Evolutionary conservation across 2,888 invertebrate species (phyloP).

Genomic region (Drosophila quinaria): DNA sequence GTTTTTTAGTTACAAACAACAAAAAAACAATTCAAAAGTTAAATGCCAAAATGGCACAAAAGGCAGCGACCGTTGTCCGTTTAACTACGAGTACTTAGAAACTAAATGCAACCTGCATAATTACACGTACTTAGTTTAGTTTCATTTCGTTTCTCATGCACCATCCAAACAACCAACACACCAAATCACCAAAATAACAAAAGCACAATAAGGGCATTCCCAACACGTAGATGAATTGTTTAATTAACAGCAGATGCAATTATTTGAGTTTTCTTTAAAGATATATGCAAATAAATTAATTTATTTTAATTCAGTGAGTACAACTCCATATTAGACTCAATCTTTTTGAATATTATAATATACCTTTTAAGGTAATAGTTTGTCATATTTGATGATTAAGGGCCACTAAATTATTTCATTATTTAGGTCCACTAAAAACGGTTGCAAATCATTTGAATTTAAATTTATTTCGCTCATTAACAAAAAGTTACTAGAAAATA

Average conservation of each 20-base stretch:
- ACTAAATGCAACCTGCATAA: constrained; percentile 38
- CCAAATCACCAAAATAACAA: background rate
- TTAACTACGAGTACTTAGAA: constrained; percentile 28
- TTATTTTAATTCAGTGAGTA: too few relatives aligned
- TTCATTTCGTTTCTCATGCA: constrained; percentile 64
- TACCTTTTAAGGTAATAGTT: too few relatives aligned
- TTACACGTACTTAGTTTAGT: constrained; percentile 47
- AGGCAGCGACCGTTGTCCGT: constrained; percentile 67
- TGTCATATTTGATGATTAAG: too few relatives aligned
- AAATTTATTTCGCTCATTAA: too few relatives aligned
- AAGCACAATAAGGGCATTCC: constrained; percentile 19
- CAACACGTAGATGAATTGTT: constrained; percentile 8
- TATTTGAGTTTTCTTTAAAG: background rate
- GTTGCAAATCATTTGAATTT: too few relatives aligned
- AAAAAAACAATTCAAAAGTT: constrained; percentile 34
- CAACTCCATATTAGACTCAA: too few relatives aligned
- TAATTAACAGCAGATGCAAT: background rate
- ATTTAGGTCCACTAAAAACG: too few relatives aligned
- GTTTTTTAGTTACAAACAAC: constrained; percentile 76
- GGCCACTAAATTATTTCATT: too few relatives aligned
- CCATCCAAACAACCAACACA: constrained; percentile 14
- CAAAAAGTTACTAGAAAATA: too few relatives aligned
- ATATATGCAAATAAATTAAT: too few relatives aligned
- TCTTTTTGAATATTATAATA: too few relatives aligned
- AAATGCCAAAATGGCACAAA: constrained; percentile 36